Conservation (phyloP, 2,113 vertebrate genomes). For the Aptenodytes forsteri region DNA sequence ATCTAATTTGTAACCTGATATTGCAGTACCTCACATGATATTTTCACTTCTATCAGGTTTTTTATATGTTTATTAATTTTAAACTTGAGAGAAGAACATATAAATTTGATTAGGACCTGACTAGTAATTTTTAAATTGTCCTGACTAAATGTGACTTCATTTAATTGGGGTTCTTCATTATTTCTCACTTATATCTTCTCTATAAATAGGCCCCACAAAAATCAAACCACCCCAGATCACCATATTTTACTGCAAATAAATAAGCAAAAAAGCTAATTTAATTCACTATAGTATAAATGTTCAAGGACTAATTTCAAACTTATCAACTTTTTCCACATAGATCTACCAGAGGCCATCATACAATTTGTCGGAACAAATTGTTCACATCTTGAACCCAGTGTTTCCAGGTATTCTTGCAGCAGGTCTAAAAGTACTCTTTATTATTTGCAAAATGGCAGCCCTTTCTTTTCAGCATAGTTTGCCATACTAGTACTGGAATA, state of each 20-base stretch:
- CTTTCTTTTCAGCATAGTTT: not conserved
- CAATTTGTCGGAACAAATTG: not conserved
- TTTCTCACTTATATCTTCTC: not conserved
- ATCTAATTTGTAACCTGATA: not conserved
- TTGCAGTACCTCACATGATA: not conserved
- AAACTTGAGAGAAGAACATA: not conserved
- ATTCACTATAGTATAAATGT: not conserved
- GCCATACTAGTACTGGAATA: not conserved
- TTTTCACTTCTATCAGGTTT: not conserved
- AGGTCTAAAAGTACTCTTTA: not conserved
- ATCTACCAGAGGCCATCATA: rapidly evolving
- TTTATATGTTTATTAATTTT: not conserved
- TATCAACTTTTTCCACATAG: not conserved
- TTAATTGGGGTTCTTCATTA: not conserved
- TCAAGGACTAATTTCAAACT: not conserved
- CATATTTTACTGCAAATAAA: not conserved
- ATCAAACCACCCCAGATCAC: not conserved
- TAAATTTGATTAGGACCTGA: not conserved
- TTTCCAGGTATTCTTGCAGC: not conserved
- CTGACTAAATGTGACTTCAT: not conserved
- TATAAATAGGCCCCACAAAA: not conserved
- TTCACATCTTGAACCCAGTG: not conserved
- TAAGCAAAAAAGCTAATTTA: not conserved
- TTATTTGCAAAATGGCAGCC: not conserved
- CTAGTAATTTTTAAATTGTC: not conserved